Percentiles rank a stretch among this genome's conserved stretches.
Conservation (phyloP, 2,797 vertebrate genomes). For the Centropyge bicolor region DNA sequence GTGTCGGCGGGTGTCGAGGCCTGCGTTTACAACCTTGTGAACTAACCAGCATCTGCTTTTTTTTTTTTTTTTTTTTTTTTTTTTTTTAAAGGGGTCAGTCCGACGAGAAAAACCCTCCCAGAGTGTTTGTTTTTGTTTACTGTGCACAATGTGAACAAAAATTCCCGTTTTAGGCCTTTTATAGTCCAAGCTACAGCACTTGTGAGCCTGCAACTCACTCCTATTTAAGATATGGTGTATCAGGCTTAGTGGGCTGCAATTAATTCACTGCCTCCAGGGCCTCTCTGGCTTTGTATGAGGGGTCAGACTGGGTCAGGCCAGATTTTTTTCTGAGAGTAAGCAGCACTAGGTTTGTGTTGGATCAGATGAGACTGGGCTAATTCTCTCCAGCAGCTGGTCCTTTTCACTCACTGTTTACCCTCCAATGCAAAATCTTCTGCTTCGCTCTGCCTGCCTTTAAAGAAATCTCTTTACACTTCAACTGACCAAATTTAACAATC, state of each 20-base stretch:
- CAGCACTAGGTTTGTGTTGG: constrained; percentile 84
- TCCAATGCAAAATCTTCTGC: constrained; percentile 82
- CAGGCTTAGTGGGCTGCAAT: constrained; percentile 85
- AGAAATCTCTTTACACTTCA: constrained; percentile 81
- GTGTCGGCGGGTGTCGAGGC: constrained; percentile 35
- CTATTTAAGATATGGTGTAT: constrained; percentile 82
- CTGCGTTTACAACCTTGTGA: constrained; percentile 40
- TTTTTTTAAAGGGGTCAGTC: background rate
- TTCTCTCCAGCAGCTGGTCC: constrained; percentile 87
- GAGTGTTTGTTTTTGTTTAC: constrained; percentile 68
- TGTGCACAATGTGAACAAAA: constrained; percentile 49
- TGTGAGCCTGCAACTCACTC: constrained; percentile 68
- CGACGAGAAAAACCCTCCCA: constrained; percentile 37
- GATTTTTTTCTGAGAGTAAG: constrained; percentile 82
- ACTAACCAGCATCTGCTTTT: constrained; percentile 31
- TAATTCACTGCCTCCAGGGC: constrained; percentile 86
- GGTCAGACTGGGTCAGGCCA: constrained; percentile 86
- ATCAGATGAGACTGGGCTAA: constrained; percentile 84
- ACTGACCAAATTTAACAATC: constrained; percentile 82
- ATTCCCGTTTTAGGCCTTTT: constrained; percentile 59
- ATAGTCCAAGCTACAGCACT: constrained; percentile 42
- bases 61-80: constrained; percentile 29
- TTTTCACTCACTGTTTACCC: constrained; percentile 86
- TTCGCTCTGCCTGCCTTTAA: constrained; percentile 77
- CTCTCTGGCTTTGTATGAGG: constrained; percentile 85